Base-by-base conservation (phyloP, 2,888 invertebrate species). In the Cantharis nigra region DNA sequence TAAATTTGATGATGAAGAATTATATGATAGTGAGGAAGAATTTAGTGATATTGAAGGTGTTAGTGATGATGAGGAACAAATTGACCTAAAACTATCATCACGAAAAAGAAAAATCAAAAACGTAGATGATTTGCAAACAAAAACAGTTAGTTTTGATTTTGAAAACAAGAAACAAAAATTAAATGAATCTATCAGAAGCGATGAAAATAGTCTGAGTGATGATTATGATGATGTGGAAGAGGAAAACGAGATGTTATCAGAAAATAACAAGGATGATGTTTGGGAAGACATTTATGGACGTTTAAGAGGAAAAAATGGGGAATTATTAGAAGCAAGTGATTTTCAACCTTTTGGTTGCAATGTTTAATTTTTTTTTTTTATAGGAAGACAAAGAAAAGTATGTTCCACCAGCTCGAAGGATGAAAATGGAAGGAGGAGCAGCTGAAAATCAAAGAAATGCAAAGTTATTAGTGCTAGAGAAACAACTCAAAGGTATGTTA, bases 221-320 rank as follows among this genome's bases (percentile, higher is more conserved):
- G 82, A 82, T 16, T 5, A 20, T 10, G 49, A 10, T 16, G 78
- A 78, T 73, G 83, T 80, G 28, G 79, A 78, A 28, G 74, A 80
- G 49, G 79, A 82, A 74, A 71, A 71, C 7, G 26, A 69, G 77
- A 76, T 67, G 9, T 10, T 4, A 30, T 20, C 13, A 9, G 65
- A 69, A 75, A 79, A 72, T 79, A 83, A 73, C 69, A 67, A 67
- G 26, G 26, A 86, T 78, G 87, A 87, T 63, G 85, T 87, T 9
- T 95, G 94, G 94, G 97, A 98, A 90, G 98, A 98, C 89, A 98
- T 98, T 86, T 98, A 98, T 89, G 98, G 98, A 0, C 91, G 98
- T 77, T 91, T 94, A 82, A 91, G 96, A 81, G 94, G 95, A 85
- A 92, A 93, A 84, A 91, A 94, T 82, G 98, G 98, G 3, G 93